A percentile compares a stretch with the other conserved stretches of the same genome.
Conservation (phyloP, 1,140 invertebrate genomes). For the Limonius californicus region DNA sequence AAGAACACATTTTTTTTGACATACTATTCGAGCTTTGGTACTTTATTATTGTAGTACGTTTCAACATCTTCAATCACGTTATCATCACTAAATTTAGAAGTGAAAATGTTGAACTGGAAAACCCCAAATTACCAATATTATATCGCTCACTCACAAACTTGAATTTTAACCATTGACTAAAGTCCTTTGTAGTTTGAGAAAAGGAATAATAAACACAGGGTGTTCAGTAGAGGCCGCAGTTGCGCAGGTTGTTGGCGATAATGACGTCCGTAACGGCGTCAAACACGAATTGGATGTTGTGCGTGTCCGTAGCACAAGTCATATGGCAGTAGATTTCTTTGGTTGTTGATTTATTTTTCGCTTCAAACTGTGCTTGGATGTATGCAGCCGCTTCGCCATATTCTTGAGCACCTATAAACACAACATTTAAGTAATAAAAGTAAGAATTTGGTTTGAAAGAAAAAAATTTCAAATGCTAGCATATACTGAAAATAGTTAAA, state of each 20-base stretch:
- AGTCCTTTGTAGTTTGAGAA: constrained; percentile 20
- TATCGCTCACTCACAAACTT: constrained; percentile 9
- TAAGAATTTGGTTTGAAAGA: too few species aligned
- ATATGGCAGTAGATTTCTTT: constrained; percentile 92
- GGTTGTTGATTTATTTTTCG: constrained; percentile 79
- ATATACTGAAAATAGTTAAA: not conserved
- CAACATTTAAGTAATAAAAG: not conserved
- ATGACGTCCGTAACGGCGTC: constrained; percentile 91
- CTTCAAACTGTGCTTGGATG: constrained; percentile 87
- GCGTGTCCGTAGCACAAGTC: constrained; percentile 89
- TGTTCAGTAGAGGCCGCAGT: constrained; percentile 69
- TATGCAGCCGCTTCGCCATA: constrained; percentile 85
- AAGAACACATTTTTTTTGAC: constrained; percentile 35
- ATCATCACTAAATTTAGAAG: constrained; percentile 6
- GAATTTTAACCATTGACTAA: constrained; percentile 2
- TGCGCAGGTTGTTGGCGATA: constrained; percentile 90
- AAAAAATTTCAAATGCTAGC: not conserved
- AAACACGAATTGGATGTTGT: constrained; percentile 82
- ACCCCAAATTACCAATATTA: constrained; percentile 12
- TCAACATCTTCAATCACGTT: constrained; percentile 5
- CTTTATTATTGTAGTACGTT: constrained; percentile 10
- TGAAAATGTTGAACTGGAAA: constrained; percentile 13
- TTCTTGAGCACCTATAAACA: constrained; percentile 72
- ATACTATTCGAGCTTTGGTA: constrained; percentile 40
- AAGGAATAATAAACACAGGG: constrained; percentile 28